Base-by-base conservation (phyloP, 1,140 invertebrate genomes). In the Tribolium madens region DNA sequence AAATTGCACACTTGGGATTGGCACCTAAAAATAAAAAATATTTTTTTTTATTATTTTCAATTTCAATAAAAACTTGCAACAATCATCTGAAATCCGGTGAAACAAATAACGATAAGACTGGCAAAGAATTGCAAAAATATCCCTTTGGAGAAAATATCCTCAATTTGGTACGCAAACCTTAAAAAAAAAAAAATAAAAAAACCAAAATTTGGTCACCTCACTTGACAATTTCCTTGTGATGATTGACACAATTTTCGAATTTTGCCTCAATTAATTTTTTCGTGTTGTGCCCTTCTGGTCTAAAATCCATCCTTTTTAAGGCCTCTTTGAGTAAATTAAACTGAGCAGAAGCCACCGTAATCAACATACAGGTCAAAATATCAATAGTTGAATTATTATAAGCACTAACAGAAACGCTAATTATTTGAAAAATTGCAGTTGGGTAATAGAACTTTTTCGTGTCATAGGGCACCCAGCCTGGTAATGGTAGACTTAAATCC, bases 111-210 rank as follows among this genome's bases (percentile, higher is more conserved):
- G 9, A 36, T 64, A 14, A 77, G 21, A 9, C 76, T 77, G 12
- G 76, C 50, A 21, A 77, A 26, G 21, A 77, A 77, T 48, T 77
- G 76, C 18, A 70, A 26, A 42, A 77, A 77, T 10, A 77, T 77
- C 6, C 76, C 76, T 48, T 73, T 26, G 1, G 76, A 73, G 18
- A 77, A 77, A 17, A 68, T 77, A 3, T 48, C 12, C 21, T 77
- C 76, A 2, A 77, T 48, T 64, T 64, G 42, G 9, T 14, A 48
- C 9, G 53, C 73, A 14, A 48, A 77, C 2, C 76, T 77, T 3
- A 31, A 6, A 3, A 53, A 1, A 60, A 73, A 60, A 7, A 60
- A 50, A 47, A 9, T 50, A 6, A 3, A 3, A 31, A 31, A 31
- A 2, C n/a, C 7, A 48, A 52, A 72, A 72, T 53, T 31, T 69